Evolutionary conservation across 1,140 invertebrate genomes (phyloP), one percentile per base, ranked within the genome.

Genomic region (Hylaeus volcanicus): DNA sequence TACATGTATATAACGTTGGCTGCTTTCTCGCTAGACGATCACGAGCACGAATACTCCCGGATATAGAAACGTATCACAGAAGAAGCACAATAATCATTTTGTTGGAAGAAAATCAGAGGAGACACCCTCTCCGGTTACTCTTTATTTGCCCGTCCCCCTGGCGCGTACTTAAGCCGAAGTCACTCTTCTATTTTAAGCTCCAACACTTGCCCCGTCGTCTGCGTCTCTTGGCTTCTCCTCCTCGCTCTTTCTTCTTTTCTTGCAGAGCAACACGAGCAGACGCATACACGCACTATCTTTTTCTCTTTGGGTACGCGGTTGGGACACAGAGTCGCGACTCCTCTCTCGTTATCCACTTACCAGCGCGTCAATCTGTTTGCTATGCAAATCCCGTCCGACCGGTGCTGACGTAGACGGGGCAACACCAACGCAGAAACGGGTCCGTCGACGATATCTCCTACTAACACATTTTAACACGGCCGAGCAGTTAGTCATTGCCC

Each of bases 321-420:
- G 82, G 76, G 72, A 81, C 69, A 76, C 79, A 77, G 76, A 79
- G 73, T 74, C 84, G 74, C 63, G 70, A 81, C 78, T 84, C 71
- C 65, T 77, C 74, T 84, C 79, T 86, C 82, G 80, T 86, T 92
- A 92, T 90, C 89, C 90, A 91, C 91, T 92, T 90, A 88, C 79
- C 77, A 89, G 85, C 84, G 89, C 90, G 90, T 90, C 90, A 90
- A 92, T 92, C 91, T 90, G 90, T 91, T 92, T 91, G 91, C 90
- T 89, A 92, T 92, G 92, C 92, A 91, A 92, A 92, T 92, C 90
- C 85, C 88, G 90, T 91, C 88, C 82, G 87, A 90, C 86, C 88
- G 86, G 86, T 88, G 91, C 90, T 91, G 90, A 92, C 89, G 90
- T 90, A 89, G 90, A 82, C 84, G 84, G 26, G 26, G 79, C 65